A percentile compares a stretch with the other conserved stretches of the same genome.
phyloP scores from a whole-genome alignment of 2,888 invertebrate genomes.

The Aethes cnicana region DNA sequence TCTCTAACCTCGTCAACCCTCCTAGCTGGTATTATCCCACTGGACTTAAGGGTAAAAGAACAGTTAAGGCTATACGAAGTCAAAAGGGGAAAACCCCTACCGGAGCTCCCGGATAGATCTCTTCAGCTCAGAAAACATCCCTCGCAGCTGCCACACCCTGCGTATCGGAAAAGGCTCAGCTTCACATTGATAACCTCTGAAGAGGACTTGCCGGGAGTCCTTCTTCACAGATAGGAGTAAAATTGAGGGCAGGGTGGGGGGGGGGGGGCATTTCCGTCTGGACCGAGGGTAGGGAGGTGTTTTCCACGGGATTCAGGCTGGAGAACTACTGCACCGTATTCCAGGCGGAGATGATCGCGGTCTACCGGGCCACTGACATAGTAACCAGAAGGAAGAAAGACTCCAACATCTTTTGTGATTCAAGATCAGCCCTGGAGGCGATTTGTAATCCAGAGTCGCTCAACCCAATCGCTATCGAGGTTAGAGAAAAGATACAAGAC shows the following conservation, averaged over 20 bases:
- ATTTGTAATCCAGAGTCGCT: neutral
- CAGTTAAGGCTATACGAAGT: neutral
- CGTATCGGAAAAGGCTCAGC: fast-evolving
- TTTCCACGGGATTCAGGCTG: neutral
- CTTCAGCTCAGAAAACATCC: neutral
- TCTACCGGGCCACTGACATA: neutral
- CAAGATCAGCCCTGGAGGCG: neutral
- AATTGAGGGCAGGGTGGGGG: neutral
- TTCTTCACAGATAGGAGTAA: neutral
- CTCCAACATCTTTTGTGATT: neutral
- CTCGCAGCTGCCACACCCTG: neutral
- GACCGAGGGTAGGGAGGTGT: neutral
- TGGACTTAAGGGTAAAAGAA: neutral
- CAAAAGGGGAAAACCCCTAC: neutral
- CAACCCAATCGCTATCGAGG: neutral
- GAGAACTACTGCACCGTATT: neutral
- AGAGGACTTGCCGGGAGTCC: too few species aligned
- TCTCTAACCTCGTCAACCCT: slow-evolving; percentile 5
- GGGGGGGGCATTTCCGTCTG: neutral
- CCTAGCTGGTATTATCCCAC: slow-evolving; percentile 18
- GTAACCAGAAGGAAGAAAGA: too few species aligned
- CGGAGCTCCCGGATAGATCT: neutral
- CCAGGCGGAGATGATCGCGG: neutral
- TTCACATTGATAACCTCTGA: neutral
- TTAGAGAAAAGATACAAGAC: neutral